Percentiles rank a stretch among this genome's conserved stretches.
phyloP scores from a whole-genome alignment of 2,888 invertebrate species.

The Rhodophaea formosa region DNA sequence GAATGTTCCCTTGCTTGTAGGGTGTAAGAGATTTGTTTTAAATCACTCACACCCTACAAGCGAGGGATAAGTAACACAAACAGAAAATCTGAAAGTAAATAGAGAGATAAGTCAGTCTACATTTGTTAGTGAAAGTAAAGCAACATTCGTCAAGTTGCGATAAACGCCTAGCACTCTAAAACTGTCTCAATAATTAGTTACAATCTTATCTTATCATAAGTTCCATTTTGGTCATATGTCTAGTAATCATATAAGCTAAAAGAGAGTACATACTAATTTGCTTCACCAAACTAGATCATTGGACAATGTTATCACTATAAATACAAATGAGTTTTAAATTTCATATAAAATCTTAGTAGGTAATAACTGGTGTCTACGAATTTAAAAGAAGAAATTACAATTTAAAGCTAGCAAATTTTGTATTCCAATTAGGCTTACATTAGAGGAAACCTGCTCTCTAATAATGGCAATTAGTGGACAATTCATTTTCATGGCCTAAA shows the following conservation, averaged over 20 bases:
- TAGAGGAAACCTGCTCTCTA: not conserved
- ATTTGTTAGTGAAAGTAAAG: not conserved
- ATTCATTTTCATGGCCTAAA: not conserved
- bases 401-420: not conserved
- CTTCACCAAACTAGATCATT: constrained; percentile 8
- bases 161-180: constrained; percentile 34
- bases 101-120: not conserved
- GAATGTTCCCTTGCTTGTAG: no score
- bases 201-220: constrained; percentile 57
- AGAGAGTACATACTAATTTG: constrained; percentile 24
- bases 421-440: not conserved
- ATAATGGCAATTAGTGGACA: not conserved
- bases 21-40: no score
- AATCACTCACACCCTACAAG: no score
- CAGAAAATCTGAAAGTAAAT: not conserved
- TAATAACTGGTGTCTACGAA: no score
- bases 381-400: no score
- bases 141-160: constrained; percentile 18
- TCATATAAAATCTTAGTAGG: not conserved
- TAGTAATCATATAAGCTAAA: constrained; percentile 36
- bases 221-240: constrained; percentile 58
- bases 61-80: not conserved
- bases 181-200: constrained; percentile 33
- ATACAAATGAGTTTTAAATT: not conserved
- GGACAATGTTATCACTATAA: constrained; percentile 10